Evolutionary conservation across 1,140 invertebrate genomes (phyloP).

Genomic region (Venturia canescens): DNA sequence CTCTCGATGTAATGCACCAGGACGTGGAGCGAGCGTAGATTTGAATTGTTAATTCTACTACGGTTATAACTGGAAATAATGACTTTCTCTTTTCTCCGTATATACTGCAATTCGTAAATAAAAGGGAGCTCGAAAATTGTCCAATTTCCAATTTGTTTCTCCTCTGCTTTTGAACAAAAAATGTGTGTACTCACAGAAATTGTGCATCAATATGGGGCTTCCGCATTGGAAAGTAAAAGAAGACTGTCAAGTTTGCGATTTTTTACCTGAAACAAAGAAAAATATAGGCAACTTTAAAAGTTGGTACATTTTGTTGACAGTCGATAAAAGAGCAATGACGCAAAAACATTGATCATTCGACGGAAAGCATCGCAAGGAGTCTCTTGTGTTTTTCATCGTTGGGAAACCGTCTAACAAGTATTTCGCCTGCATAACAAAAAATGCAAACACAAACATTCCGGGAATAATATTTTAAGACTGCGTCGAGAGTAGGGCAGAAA

Average conservation of each 20-base stretch:
- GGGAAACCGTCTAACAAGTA: too few relatives aligned
- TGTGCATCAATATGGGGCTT: neutral
- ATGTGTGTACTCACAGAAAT: neutral
- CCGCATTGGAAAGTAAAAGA: neutral
- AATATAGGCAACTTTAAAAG: neutral
- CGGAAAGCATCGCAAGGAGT: neutral
- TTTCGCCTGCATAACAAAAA: too few relatives aligned
- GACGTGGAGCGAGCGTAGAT: neutral
- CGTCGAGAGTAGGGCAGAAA: too few relatives aligned
- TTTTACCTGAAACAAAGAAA: slow-evolving; percentile 14
- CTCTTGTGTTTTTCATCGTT: too few relatives aligned
- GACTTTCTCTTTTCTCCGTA: slow-evolving; percentile 20
- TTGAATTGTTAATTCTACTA: slow-evolving; percentile 34
- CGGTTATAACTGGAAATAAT: neutral
- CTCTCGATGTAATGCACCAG: neutral
- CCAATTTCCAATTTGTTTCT: neutral
- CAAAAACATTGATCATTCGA: neutral
- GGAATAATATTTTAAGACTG: too few relatives aligned
- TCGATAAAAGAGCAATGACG: neutral
- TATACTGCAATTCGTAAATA: neutral
- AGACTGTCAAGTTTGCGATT: neutral
- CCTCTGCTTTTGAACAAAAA: neutral
- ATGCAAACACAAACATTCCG: too few relatives aligned
- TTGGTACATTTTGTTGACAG: neutral
- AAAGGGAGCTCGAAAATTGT: neutral